phyloP scores from a whole-genome alignment of 2,888 invertebrate species.

The Leptopilina myrica region DNA sequence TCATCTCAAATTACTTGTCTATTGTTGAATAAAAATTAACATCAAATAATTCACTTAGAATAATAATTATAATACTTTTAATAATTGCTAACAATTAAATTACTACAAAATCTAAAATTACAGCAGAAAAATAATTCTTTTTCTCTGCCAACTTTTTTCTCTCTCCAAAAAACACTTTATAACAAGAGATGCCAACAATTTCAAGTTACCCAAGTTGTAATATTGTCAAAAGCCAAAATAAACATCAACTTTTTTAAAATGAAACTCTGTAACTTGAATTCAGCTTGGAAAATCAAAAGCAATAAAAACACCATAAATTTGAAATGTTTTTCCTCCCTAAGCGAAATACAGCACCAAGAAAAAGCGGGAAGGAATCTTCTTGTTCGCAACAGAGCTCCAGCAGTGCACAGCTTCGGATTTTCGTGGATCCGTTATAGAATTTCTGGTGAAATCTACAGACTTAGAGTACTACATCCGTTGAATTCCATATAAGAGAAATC shows the following conservation, averaged over 20 bases:
- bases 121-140: too few relatives aligned
- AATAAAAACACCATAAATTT: constrained; percentile 11
- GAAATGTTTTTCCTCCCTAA: constrained; percentile 21
- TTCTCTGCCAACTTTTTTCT: neutral
- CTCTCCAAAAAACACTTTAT: neutral
- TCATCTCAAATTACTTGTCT: too few relatives aligned
- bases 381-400: neutral
- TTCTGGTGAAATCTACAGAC: constrained; percentile 17
- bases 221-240: neutral
- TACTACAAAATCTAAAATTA: too few relatives aligned
- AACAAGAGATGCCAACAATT: neutral
- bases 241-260: neutral
- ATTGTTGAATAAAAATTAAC: too few relatives aligned
- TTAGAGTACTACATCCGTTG: constrained; percentile 38
- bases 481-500: constrained; percentile 55
- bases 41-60: too few relatives aligned
- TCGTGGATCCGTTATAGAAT: constrained; percentile 12
- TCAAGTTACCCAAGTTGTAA: constrained; percentile 1
- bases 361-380: neutral
- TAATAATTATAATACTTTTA: too few relatives aligned
- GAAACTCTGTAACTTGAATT: neutral
- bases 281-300: neutral
- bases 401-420: constrained; percentile 25
- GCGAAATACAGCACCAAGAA: neutral
- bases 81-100: too few relatives aligned